phyloP scores from a whole-genome alignment of 2,888 invertebrate genomes.

The Carabus problematicus region DNA sequence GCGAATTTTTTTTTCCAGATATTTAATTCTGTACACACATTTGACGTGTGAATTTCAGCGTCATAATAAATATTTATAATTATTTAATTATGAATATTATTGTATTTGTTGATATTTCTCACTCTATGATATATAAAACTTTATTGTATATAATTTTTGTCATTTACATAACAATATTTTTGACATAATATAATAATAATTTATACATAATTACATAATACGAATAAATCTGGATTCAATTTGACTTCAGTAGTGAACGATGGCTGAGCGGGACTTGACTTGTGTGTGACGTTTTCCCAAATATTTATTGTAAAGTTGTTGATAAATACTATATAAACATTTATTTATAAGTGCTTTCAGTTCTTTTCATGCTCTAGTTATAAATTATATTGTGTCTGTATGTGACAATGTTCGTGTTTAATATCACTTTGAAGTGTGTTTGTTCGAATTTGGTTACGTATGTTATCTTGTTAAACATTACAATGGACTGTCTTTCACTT shows the following conservation, averaged over 20 bases:
- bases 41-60: background rate
- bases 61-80: conserved; percentile 3
- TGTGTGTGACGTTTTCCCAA: too few species aligned
- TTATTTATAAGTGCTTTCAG: too few species aligned
- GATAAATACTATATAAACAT: conserved; percentile 1
- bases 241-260: background rate
- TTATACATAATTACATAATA: conserved; percentile 23
- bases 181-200: conserved; percentile 20
- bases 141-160: conserved; percentile 21
- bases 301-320: background rate
- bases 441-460: too few species aligned
- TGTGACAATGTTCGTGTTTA: conserved; percentile 5
- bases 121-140: conserved; percentile 19
- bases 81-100: background rate
- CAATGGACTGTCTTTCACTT: conserved; percentile 55
- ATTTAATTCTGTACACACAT: too few species aligned
- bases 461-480: conserved; percentile 43
- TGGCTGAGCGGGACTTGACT: too few species aligned
- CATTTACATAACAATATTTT: conserved; percentile 23
- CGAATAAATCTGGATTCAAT: conserved; percentile 17
- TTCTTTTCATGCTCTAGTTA: too few species aligned
- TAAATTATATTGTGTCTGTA: background rate
- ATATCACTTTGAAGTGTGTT: conserved; percentile 5
- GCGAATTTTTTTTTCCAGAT: too few species aligned
- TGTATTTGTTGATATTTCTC: conserved; percentile 4